Percentiles rank a stretch among this genome's conserved stretches.
phyloP scores from a whole-genome alignment of 2,113 vertebrate genomes.

The Collichthys lucidus region DNA sequence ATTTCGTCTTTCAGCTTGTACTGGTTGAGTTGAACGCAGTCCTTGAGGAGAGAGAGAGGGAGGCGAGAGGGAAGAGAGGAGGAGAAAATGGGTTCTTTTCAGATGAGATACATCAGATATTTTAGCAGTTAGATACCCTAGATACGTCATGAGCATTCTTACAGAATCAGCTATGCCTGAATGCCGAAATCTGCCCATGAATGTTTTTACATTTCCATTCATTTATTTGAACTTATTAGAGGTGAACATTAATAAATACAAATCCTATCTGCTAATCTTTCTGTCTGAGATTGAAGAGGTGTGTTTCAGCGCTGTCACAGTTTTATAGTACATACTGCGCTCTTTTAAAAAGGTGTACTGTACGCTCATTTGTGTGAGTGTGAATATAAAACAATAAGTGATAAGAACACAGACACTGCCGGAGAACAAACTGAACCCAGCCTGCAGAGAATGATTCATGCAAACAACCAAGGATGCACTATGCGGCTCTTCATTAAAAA shows the following conservation, averaged over 20 bases:
- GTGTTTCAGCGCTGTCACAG: background rate
- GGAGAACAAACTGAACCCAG: constrained; percentile 21
- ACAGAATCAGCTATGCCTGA: background rate
- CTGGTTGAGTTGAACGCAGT: constrained; percentile 98
- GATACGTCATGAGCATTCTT: background rate
- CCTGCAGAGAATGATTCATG: constrained; percentile 24
- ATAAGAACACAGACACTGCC: constrained; percentile 1
- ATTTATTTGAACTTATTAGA: background rate
- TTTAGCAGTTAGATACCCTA: background rate
- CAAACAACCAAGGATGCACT: constrained; percentile 2
- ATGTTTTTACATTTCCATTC: too few relatives aligned
- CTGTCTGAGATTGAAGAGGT: background rate
- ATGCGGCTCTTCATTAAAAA: constrained; percentile 7
- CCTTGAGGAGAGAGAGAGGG: constrained; percentile 79
- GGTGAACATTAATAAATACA: background rate
- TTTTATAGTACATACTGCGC: background rate
- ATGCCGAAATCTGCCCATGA: background rate
- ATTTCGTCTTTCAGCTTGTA: constrained; percentile 99
- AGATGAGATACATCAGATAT: constrained; percentile 15
- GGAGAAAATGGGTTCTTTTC: constrained; percentile 11
- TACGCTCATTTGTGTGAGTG: background rate
- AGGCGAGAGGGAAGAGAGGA: constrained; percentile 1
- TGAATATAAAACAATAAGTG: constrained; percentile 5
- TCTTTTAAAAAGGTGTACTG: background rate
- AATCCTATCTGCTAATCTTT: constrained; percentile 19